These are phyloP conservation scores for Ochotona curzoniae DNA, from an alignment of 2,113 vertebrate species.

Conservation along the genomic window DNA sequence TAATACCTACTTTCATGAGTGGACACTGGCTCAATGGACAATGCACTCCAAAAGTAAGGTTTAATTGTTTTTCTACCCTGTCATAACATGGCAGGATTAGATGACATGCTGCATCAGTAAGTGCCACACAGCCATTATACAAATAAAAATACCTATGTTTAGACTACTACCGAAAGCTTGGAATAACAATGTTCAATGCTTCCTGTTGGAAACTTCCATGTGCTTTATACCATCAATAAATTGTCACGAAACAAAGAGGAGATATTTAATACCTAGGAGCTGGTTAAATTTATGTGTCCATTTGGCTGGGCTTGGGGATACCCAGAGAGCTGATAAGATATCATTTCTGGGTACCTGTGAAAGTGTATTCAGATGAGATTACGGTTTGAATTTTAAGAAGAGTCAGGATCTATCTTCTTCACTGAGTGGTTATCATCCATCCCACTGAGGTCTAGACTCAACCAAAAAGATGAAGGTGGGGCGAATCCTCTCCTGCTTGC, in stretches of 20 bases:
- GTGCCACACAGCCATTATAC: background rate
- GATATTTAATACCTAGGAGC: background rate
- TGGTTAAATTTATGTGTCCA: background rate
- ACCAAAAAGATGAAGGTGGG: background rate
- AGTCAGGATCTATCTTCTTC: background rate
- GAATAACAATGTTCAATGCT: background rate
- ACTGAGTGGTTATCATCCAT: background rate
- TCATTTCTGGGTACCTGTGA: background rate
- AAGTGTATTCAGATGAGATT: background rate
- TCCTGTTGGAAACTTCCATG: background rate
- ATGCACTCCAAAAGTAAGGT: background rate
- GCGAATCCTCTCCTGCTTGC: background rate
- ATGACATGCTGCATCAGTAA: background rate
- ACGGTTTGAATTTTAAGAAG: background rate
- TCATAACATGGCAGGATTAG: constrained; percentile 15
- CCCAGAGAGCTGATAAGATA: background rate
- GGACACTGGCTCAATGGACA: constrained; percentile 30
- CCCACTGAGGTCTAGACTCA: background rate
- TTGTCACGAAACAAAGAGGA: background rate
- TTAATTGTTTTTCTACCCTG: background rate
- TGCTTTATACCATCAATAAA: background rate
- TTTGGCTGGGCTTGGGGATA: background rate
- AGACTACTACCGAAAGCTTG: background rate
- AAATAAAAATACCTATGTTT: background rate
- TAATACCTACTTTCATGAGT: constrained; percentile 35